These are phyloP conservation scores for Serranus cabrilla DNA, from an alignment of 2,797 vertebrate species.

Conservation along the genomic window DNA sequence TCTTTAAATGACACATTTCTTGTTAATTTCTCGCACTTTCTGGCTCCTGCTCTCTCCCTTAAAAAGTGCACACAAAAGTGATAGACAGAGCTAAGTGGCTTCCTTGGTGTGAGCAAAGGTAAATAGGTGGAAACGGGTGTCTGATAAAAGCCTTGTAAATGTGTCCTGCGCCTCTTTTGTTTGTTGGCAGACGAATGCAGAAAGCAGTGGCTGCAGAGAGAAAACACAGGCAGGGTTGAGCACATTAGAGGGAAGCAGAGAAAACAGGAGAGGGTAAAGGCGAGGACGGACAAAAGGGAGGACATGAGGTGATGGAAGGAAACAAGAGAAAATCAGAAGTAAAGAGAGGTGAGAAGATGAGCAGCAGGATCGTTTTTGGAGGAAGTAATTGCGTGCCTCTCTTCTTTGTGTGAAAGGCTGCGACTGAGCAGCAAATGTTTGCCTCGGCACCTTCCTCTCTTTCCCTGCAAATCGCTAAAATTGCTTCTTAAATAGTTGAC, in stretches of 20 bases:
- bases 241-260: constrained; percentile 18
- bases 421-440: constrained; percentile 54
- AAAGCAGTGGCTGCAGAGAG: constrained; percentile 8
- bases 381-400: constrained; percentile 56
- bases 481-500: constrained; percentile 66
- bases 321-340: constrained; percentile 48
- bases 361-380: constrained; percentile 21
- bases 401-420: constrained; percentile 38
- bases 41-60: not conserved
- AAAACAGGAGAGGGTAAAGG: not conserved
- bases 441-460: constrained; percentile 45
- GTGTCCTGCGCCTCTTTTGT: not conserved
- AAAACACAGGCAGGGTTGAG: constrained; percentile 28
- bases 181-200: constrained; percentile 31
- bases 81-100: constrained; percentile 10
- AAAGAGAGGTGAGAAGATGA: constrained; percentile 35
- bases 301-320: constrained; percentile 28
- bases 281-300: constrained; percentile 27
- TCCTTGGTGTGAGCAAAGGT: constrained; percentile 9
- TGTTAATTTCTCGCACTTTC: not conserved
- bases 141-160: constrained; percentile 16
- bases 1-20: not conserved
- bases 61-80: not conserved
- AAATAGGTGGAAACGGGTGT: constrained; percentile 8
- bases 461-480: constrained; percentile 54